Conservation (phyloP, 2,888 invertebrate species). For the Chymomyza fuscimana region DNA sequence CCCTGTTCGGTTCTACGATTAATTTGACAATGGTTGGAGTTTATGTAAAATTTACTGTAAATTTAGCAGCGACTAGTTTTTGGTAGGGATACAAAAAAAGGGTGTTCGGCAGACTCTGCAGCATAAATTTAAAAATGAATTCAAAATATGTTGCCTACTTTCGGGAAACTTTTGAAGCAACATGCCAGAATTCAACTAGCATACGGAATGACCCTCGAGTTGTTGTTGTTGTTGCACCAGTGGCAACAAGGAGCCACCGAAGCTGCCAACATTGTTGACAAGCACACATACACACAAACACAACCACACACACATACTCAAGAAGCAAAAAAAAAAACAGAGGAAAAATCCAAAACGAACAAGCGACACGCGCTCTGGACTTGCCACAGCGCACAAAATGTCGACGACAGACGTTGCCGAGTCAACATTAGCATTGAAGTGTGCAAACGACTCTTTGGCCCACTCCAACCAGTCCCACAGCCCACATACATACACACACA, state of each 20-base stretch:
- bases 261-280: conserved; percentile 20
- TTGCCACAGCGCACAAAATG: conserved; percentile 55
- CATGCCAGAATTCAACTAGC: neutral
- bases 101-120: neutral
- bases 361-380: conserved; percentile 67
- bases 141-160: conserved; percentile 53
- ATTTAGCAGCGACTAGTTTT: neutral
- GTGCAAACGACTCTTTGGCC: conserved; percentile 67
- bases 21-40: conserved; percentile 41
- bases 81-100: neutral
- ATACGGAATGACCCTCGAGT: conserved; percentile 5
- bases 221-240: neutral
- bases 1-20: conserved; percentile 14
- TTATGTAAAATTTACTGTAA: conserved; percentile 10
- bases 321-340: conserved; percentile 43
- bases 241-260: conserved; percentile 13
- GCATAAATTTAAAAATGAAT: conserved; percentile 18
- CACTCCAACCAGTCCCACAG: neutral
- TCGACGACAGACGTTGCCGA: conserved; percentile 71
- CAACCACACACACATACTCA: conserved; percentile 23
- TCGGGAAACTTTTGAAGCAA: conserved; percentile 16
- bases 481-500: conserved; percentile 51
- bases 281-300: conserved; percentile 11
- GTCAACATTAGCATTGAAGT: conserved; percentile 75
- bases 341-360: conserved; percentile 62